Percentiles rank a stretch among this genome's conserved stretches.
These are phyloP conservation scores for Oenanthe melanoleuca DNA, from an alignment of 2,113 vertebrate species.

Conservation along the genomic window DNA sequence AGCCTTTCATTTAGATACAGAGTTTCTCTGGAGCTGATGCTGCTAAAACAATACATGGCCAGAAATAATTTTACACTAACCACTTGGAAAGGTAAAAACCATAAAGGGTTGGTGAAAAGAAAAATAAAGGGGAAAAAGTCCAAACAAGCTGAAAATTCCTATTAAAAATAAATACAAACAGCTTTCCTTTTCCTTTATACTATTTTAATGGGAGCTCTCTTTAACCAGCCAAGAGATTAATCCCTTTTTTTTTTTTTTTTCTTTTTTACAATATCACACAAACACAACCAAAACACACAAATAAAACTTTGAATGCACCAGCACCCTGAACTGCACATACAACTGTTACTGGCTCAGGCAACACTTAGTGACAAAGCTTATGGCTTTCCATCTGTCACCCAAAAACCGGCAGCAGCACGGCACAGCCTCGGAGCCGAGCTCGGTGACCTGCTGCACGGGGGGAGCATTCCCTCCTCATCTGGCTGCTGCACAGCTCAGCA, in stretches of 20 bases:
- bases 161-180: background rate
- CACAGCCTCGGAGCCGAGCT: background rate
- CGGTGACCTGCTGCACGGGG: background rate
- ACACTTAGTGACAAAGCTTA: conserved; percentile 55
- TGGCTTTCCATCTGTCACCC: conserved; percentile 42
- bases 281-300: conserved; percentile 37
- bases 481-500: background rate
- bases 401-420: background rate
- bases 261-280: conserved; percentile 6
- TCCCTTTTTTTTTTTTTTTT: background rate
- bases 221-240: background rate
- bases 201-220: background rate
- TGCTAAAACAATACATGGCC: background rate
- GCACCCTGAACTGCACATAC: conserved; percentile 37
- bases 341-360: conserved; percentile 45
- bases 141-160: background rate
- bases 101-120: background rate
- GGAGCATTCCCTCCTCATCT: background rate
- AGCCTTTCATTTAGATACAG: background rate
- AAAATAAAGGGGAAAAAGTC: background rate
- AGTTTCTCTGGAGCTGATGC: background rate
- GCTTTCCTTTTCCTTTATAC: background rate
- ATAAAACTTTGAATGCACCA: conserved; percentile 23
- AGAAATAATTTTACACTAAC: background rate
- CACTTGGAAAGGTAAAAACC: background rate